phyloP scores from a whole-genome alignment of 1,140 invertebrate species.

The Brachionus sp. region DNA sequence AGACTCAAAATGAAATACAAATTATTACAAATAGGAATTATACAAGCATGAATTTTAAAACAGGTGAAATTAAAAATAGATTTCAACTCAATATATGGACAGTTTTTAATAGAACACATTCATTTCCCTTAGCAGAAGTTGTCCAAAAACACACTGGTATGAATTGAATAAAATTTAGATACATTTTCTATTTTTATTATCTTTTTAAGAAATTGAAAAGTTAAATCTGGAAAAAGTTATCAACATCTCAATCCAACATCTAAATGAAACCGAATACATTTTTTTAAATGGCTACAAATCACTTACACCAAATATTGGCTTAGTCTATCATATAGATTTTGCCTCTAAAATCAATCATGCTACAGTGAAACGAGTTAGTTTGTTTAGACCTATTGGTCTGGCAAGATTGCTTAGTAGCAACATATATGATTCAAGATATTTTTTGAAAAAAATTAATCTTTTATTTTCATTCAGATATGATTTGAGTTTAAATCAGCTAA shows the following conservation, averaged over 20 bases:
- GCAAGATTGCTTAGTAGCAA: neutral
- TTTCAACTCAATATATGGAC: neutral
- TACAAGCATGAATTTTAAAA: no score
- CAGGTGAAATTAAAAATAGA: slow-evolving; percentile 22
- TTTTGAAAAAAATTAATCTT: neutral
- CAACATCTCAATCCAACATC: neutral
- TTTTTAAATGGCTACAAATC: neutral
- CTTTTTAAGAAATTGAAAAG: neutral
- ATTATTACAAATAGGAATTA: no score
- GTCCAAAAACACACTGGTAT: neutral
- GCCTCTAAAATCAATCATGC: neutral
- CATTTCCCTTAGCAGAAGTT: neutral
- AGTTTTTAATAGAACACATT: neutral
- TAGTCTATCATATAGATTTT: neutral
- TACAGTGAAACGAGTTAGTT: neutral
- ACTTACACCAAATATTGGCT: neutral
- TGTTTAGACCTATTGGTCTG: neutral
- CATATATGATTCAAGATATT: neutral
- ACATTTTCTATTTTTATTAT: no score
- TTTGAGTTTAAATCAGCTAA: neutral
- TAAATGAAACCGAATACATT: neutral
- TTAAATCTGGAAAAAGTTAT: neutral
- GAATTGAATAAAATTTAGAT: neutral
- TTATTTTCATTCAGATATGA: neutral
- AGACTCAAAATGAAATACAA: no score